Evolutionary conservation across 2,113 vertebrate genomes (phyloP).

Genomic region (Myotis yumanensis): DNA sequence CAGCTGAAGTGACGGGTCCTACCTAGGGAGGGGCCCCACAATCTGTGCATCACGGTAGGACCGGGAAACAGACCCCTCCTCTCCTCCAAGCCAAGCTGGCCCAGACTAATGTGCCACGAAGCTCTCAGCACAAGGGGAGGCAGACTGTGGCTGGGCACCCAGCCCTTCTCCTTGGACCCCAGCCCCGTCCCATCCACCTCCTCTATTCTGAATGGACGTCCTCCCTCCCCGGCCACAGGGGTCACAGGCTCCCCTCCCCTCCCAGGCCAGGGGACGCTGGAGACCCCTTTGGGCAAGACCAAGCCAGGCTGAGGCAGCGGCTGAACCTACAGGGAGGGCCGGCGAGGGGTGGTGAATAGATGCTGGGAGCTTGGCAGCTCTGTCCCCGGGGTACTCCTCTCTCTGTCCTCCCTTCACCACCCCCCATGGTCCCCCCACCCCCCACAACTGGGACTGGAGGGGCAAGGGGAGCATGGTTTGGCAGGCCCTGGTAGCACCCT

Average conservation of each 20-base stretch:
- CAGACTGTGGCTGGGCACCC: accelerated
- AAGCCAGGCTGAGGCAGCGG: neutral
- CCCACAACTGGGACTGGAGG: neutral
- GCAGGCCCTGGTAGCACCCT: neutral
- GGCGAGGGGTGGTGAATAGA: accelerated
- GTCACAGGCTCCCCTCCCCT: neutral
- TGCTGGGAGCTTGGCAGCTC: neutral
- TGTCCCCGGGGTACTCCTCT: neutral
- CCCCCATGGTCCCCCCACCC: too few relatives aligned
- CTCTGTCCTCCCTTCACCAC: too few relatives aligned
- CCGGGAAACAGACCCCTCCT: neutral
- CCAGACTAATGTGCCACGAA: neutral
- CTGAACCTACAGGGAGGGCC: neutral
- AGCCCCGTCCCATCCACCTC: neutral
- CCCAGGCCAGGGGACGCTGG: neutral
- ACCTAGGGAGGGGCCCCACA: neutral
- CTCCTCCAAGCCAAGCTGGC: neutral
- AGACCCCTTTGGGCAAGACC: neutral
- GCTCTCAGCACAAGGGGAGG: neutral
- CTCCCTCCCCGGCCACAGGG: neutral
- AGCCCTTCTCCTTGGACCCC: neutral
- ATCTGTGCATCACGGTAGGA: accelerated
- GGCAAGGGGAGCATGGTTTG: neutral
- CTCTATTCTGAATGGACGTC: neutral
- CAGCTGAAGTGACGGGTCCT: accelerated